phyloP scores from a whole-genome alignment of 1,140 invertebrate species.

The Tetragnatha versicolor region DNA sequence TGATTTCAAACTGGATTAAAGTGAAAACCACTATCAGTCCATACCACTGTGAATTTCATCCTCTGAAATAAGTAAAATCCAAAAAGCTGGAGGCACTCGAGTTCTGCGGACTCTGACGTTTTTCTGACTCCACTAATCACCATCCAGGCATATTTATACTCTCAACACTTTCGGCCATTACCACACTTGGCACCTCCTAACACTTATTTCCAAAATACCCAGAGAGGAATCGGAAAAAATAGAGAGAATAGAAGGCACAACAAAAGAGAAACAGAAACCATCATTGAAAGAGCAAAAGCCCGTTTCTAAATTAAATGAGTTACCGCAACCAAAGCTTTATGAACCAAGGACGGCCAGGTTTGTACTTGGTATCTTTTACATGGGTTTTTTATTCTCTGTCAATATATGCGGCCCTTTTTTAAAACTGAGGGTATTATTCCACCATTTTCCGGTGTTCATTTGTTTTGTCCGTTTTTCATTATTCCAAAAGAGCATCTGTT shows the following conservation, averaged over 20 bases:
- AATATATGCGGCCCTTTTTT: too few species aligned
- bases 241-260: background rate
- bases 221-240: background rate
- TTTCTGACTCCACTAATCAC: background rate
- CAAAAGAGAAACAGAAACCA: background rate
- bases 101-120: background rate
- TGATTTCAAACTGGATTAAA: too few species aligned
- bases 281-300: background rate
- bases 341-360: slow-evolving; percentile 8
- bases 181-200: background rate
- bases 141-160: background rate
- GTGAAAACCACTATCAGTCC: too few species aligned
- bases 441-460: too few species aligned
- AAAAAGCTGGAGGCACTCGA: background rate
- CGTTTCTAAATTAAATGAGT: slow-evolving; percentile 17
- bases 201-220: slow-evolving; percentile 13
- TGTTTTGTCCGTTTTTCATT: too few species aligned
- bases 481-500: too few species aligned
- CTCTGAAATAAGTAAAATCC: background rate
- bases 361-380: slow-evolving; percentile 6
- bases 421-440: too few species aligned
- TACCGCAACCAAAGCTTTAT: slow-evolving; percentile 1
- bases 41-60: slow-evolving; percentile 21
- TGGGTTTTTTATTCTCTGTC: too few species aligned
- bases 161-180: background rate